phyloP scores from a whole-genome alignment of 2,113 vertebrate species.

The Casuarius casuarius region DNA sequence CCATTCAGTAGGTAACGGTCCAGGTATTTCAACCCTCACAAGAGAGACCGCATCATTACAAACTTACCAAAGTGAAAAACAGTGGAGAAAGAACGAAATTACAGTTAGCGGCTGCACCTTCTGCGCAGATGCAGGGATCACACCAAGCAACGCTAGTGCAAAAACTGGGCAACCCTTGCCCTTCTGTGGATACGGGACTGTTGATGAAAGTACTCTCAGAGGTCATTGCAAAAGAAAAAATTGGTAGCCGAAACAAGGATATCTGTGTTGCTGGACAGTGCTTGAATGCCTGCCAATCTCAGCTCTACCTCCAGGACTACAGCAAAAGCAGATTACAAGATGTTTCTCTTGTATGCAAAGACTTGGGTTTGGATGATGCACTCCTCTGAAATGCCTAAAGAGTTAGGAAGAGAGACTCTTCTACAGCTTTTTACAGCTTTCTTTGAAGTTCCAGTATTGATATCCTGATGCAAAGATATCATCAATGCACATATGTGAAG shows the following conservation, averaged over 20 bases:
- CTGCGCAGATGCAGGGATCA: background rate
- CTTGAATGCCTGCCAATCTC: background rate
- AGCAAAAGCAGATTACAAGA: background rate
- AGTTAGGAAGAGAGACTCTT: background rate
- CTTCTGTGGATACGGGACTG: background rate
- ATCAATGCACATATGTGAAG: background rate
- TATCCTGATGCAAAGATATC: background rate
- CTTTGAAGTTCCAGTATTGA: background rate
- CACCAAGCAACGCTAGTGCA: background rate
- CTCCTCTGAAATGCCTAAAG: background rate
- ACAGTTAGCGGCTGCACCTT: background rate
- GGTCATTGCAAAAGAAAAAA: background rate
- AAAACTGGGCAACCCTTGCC: background rate
- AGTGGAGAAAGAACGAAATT: background rate
- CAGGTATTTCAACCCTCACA: background rate
- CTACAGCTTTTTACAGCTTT: background rate
- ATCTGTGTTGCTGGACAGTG: background rate
- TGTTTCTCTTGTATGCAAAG: background rate
- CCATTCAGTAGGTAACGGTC: background rate
- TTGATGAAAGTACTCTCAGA: background rate
- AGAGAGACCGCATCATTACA: background rate
- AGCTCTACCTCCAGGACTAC: background rate
- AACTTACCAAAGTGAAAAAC: background rate
- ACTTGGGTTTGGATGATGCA: background rate
- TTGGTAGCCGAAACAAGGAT: background rate